Percentiles rank a stretch among this genome's conserved stretches.
These are phyloP conservation scores for Resseliella maxima DNA, from an alignment of 2,888 invertebrate species.

Conservation along the genomic window DNA sequence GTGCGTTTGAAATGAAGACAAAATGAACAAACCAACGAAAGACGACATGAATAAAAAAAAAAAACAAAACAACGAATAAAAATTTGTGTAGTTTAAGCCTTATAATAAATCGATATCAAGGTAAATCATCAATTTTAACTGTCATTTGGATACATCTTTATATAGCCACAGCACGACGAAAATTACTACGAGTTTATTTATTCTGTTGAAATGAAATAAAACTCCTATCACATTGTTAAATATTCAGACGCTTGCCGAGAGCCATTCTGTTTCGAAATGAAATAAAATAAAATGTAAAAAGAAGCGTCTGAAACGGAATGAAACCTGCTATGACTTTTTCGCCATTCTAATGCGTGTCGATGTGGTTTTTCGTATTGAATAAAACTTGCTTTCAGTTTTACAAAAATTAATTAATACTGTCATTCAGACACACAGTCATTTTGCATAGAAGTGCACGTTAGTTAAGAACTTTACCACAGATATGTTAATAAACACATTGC, in stretches of 20 bases:
- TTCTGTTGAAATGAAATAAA: not conserved
- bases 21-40: conserved; percentile 31
- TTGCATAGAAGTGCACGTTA: conserved; percentile 14
- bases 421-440: conserved; percentile 20
- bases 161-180: conserved; percentile 54
- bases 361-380: conserved; percentile 23
- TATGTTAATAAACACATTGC: conserved; percentile 13
- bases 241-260: conserved; percentile 15
- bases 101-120: conserved; percentile 54
- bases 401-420: conserved; percentile 37
- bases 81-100: conserved; percentile 43
- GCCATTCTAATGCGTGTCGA: conserved; percentile 49
- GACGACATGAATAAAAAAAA: not conserved
- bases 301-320: not conserved
- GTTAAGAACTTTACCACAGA: not conserved
- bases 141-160: conserved; percentile 56
- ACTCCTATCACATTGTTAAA: conserved; percentile 49
- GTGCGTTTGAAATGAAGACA: conserved; percentile 55
- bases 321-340: conserved; percentile 14
- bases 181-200: conserved; percentile 53
- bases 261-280: not conserved
- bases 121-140: conserved; percentile 54
- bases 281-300: not conserved
- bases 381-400: conserved; percentile 6
- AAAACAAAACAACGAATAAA: not conserved